A percentile compares a stretch with the other conserved stretches of the same genome.
Conservation (phyloP, 2,888 invertebrate genomes). For the Drosophila suboccidentalis region DNA sequence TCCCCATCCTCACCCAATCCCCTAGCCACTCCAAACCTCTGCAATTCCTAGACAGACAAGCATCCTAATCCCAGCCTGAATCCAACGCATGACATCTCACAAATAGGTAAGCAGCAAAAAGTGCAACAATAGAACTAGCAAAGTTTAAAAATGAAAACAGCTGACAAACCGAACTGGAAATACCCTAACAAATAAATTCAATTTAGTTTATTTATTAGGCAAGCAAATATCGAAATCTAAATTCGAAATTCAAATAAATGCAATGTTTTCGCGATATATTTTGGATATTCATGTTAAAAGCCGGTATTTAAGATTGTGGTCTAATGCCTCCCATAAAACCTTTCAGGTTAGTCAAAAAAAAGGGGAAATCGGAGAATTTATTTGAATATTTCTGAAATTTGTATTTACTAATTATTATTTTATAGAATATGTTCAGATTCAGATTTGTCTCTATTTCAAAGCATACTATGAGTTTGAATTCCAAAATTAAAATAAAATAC, state of each 20-base stretch:
- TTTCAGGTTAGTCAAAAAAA: neutral
- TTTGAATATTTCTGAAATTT: neutral
- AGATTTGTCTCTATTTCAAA: neutral
- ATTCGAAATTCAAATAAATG: neutral
- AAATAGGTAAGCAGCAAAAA: slow-evolving; percentile 54
- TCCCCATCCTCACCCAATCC: neutral
- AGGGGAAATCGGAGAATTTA: neutral
- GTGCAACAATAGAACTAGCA: slow-evolving; percentile 35
- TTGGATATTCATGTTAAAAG: neutral
- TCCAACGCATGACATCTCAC: slow-evolving; percentile 47
- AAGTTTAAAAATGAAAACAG: slow-evolving; percentile 2
- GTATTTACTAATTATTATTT: neutral
- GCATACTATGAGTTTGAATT: neutral
- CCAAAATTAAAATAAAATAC: neutral
- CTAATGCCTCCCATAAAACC: neutral
- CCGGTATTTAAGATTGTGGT: neutral
- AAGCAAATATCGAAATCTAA: neutral
- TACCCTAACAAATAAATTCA: neutral
- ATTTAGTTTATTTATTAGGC: neutral
- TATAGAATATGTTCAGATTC: neutral
- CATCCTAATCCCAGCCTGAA: slow-evolving; percentile 44
- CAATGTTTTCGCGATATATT: neutral
- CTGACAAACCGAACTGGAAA: neutral
- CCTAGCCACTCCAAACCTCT: neutral
- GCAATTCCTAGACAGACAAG: neutral